A percentile compares a stretch with the other conserved stretches of the same genome.
Evolutionary conservation across 2,113 vertebrate genomes (phyloP).

Genomic region (Ahaetulla prasina): DNA sequence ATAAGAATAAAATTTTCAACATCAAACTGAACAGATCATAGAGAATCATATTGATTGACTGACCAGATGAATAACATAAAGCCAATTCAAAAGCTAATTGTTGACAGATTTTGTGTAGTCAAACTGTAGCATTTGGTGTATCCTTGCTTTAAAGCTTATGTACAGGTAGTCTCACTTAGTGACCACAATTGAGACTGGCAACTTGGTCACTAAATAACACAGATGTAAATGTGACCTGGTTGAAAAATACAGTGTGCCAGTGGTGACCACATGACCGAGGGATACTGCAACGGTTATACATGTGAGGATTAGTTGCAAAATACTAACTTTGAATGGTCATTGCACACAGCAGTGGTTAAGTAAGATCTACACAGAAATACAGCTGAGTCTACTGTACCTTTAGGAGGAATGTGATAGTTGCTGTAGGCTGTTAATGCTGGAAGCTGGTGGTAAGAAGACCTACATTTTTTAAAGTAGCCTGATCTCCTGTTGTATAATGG

Average conservation of each 20-base stretch:
- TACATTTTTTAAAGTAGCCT: neutral
- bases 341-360: neutral
- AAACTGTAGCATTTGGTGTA: neutral
- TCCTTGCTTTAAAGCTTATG: neutral
- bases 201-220: neutral
- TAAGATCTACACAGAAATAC: neutral
- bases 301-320: neutral
- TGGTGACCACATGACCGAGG: neutral
- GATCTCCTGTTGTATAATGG: neutral
- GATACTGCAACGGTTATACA: neutral
- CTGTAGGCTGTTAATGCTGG: neutral
- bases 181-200: neutral
- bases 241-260: neutral
- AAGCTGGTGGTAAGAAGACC: neutral
- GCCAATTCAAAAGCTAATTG: neutral
- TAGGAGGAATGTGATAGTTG: neutral
- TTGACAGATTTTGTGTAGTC: neutral
- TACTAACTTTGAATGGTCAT: neutral
- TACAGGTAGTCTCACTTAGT: neutral
- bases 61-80: neutral
- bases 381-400: neutral
- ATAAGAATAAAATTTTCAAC: neutral
- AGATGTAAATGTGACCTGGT: neutral
- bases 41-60: too few relatives aligned
- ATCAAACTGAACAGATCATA: neutral